phyloP scores from a whole-genome alignment of 2,888 invertebrate genomes.

The Saturnia pavonia region DNA sequence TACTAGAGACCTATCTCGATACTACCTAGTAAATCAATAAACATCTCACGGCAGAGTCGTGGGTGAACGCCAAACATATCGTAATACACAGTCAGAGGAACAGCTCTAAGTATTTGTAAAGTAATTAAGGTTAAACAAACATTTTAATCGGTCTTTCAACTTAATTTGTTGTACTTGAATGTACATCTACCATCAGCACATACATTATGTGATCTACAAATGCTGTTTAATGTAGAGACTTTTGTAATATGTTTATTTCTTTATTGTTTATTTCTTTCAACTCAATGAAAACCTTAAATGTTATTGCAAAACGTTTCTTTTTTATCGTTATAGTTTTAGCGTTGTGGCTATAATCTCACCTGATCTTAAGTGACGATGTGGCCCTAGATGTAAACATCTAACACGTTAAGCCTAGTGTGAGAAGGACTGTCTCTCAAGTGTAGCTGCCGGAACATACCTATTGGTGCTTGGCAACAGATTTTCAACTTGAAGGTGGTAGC shows the following conservation, averaged over 20 bases:
- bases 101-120: conserved; percentile 55
- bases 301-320: no score
- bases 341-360: no score
- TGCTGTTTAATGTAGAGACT: background rate
- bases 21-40: conserved; percentile 38
- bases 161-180: conserved; percentile 35
- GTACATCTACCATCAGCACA: conserved; percentile 12
- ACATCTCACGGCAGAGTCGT: conserved; percentile 34
- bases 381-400: no score
- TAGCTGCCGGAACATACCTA: no score
- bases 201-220: conserved; percentile 11
- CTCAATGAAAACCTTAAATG: background rate
- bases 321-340: no score
- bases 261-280: background rate
- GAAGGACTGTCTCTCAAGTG: no score
- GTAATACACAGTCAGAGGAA: conserved; percentile 49
- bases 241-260: background rate
- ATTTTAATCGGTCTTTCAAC: conserved; percentile 71
- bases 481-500: no score
- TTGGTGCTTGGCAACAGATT: no score
- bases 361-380: no score
- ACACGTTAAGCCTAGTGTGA: no score
- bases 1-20: conserved; percentile 2
- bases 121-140: conserved; percentile 74
- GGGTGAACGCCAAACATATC: conserved; percentile 59